Evolutionary conservation across 2,113 vertebrate genomes (phyloP).

Genomic region (Todiramphus saurophagus): DNA sequence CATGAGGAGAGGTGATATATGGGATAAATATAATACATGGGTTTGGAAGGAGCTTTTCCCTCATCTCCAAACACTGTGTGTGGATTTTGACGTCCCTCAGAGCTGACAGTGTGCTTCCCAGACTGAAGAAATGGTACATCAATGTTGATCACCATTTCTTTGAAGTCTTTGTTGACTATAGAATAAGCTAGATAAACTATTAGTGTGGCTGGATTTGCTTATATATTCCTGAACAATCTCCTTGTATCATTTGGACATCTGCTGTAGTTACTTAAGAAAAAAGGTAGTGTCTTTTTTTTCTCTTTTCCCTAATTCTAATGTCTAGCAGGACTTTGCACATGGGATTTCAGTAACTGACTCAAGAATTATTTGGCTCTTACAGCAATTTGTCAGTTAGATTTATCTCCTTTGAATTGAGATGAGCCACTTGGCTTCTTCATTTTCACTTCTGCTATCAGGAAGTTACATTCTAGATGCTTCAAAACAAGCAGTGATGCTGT

Average conservation of each 20-base stretch:
- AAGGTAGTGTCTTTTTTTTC: neutral
- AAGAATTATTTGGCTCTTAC: neutral
- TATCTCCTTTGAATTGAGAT: neutral
- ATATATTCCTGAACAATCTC: neutral
- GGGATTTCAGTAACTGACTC: neutral
- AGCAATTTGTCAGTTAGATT: neutral
- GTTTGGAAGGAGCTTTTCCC: neutral
- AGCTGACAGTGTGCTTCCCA: neutral
- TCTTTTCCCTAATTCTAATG: neutral
- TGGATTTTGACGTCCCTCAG: neutral
- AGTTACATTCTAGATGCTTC: neutral
- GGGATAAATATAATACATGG: neutral
- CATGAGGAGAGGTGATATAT: neutral
- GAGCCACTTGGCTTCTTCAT: neutral
- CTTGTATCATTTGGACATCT: neutral
- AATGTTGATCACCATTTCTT: neutral
- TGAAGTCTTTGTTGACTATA: neutral
- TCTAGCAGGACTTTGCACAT: conserved; percentile 19
- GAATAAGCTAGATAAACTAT: neutral
- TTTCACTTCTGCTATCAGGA: neutral
- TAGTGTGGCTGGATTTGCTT: neutral
- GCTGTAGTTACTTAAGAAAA: conserved; percentile 7
- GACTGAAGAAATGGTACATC: neutral
- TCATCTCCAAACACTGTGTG: neutral
- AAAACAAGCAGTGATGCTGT: neutral